phyloP scores from a whole-genome alignment of 2,797 vertebrate species.

The Paratrypauchen microcephalus region DNA sequence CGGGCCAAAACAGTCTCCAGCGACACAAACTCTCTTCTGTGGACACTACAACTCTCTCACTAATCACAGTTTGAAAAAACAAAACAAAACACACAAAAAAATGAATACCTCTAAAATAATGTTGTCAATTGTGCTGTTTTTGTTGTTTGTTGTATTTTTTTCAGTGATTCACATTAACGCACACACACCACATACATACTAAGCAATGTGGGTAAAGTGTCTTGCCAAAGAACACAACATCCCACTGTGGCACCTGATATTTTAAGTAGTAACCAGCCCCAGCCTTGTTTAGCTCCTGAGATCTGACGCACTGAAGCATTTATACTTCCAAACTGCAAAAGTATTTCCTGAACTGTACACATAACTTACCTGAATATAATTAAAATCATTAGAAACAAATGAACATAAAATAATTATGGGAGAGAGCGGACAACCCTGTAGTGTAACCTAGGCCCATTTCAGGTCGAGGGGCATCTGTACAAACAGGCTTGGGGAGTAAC shows the following conservation, averaged over 20 bases:
- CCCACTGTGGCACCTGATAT: too few species aligned
- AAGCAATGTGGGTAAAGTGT: too few species aligned
- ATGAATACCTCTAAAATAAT: background rate
- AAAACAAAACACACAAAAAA: background rate
- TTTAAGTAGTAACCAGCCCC: too few species aligned
- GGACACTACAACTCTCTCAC: background rate
- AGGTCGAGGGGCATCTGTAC: background rate
- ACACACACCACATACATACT: too few species aligned
- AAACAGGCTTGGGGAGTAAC: too few species aligned
- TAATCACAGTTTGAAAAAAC: background rate
- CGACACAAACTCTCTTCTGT: slow-evolving; percentile 24
- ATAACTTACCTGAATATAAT: too few species aligned
- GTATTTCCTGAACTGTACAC: too few species aligned
- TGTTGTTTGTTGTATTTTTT: background rate
- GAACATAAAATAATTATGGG: background rate
- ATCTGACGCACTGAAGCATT: too few species aligned
- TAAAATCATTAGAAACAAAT: background rate
- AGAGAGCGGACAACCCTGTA: background rate
- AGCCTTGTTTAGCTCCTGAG: too few species aligned
- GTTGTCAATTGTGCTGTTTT: background rate
- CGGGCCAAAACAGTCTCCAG: slow-evolving; percentile 23
- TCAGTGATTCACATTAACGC: too few species aligned
- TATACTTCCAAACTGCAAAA: too few species aligned
- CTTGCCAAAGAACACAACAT: background rate
- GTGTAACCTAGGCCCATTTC: background rate